Base-by-base conservation (phyloP, 2,888 invertebrate species). In the Sinelater perroti region DNA sequence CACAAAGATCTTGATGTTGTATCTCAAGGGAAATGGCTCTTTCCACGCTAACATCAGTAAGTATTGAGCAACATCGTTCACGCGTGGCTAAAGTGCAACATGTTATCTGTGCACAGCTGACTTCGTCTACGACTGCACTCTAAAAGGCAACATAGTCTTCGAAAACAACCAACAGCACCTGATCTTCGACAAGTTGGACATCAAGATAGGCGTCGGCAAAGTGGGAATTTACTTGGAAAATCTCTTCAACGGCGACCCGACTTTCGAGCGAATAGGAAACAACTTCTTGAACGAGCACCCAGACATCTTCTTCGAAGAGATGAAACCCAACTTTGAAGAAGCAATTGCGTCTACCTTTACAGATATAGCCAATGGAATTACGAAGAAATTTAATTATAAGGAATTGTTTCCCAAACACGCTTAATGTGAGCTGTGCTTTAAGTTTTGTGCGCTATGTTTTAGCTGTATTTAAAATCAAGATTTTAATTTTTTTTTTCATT, bases 361-460 rank as follows among this genome's bases (percentile, higher is more conserved):
- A 0, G 84, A 85, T 61, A 86, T 88, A 70, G 85, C 89, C 0
- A 89, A 89, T 69, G 86, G 84, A 73, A 87, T 89, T 60, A 87
- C 87, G 0, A 79, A 82, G 7, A 83, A 82, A 47, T 89, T 89
- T 71, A 86, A 87, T 2, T 88, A 86, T 70, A 82, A 86, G 61
- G 88, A 89, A 79, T 76, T 89, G 47, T 89, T 89, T 71, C 87
- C 88, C 10, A 26, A 26, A 26, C 10, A 3, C 10, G 10, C 4
- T 21, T 21, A n/a, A n/a, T n/a, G n/a, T n/a, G n/a, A n/a, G n/a
- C n/a, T n/a, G n/a, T n/a, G n/a, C n/a, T n/a, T n/a, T n/a, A n/a
- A n/a, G n/a, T n/a, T n/a, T n/a, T n/a, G n/a, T n/a, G n/a, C n/a
- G n/a, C n/a, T n/a, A n/a, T n/a, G n/a, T n/a, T n/a, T n/a, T n/a